Evolutionary conservation across 2,113 vertebrate genomes (phyloP), one percentile per base, ranked within the genome.

Genomic region (Labeo catla): DNA sequence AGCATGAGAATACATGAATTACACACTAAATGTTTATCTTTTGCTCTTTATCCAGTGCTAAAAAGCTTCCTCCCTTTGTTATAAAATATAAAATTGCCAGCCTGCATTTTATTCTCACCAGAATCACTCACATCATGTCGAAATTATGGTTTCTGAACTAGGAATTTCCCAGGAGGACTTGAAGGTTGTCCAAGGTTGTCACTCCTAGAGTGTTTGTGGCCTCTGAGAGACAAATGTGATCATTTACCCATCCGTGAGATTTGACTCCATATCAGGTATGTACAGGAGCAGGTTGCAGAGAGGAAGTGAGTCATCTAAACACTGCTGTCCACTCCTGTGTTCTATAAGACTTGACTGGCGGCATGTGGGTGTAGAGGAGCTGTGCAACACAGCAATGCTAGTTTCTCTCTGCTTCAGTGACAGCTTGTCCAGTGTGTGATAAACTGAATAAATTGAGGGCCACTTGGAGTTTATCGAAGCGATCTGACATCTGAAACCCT

Each of bases 401-500:
- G 6, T 81, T 45, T 78, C 45, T 54, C 39, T 85, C 28, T 85
- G 61, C 19, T 79, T 54, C 76, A 45, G 84, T 85, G 84, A 85
- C 63, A 49, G 84, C 34, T 39, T 39, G 76, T 70, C 61, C 61
- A 54, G 72, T 70, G 84, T 61, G 66, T 65, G 23, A 21, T 45
- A 9, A 43, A 50, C 12, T 9, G 34, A 78, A 23, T 52, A 15
- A n/a, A 57, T 7, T 74, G 59, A 80, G 80, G 74, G 86, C 16
- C 76, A 45, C 68, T 80, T 74, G 57, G 50, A 66, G 57, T 81
- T 78, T 74, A 89, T 85, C 23, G 84, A 86, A 87, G 79, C 61
- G 52, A 57, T 83, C 7, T 92, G 91, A 93, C 92, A 92, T 93
- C 88, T 90, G 86, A 85, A 86, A 57, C 90, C 74, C 87, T 91